A percentile compares a stretch with the other conserved stretches of the same genome.
Conservation (phyloP, 2,888 invertebrate species). For the Dendrolimus pini region DNA sequence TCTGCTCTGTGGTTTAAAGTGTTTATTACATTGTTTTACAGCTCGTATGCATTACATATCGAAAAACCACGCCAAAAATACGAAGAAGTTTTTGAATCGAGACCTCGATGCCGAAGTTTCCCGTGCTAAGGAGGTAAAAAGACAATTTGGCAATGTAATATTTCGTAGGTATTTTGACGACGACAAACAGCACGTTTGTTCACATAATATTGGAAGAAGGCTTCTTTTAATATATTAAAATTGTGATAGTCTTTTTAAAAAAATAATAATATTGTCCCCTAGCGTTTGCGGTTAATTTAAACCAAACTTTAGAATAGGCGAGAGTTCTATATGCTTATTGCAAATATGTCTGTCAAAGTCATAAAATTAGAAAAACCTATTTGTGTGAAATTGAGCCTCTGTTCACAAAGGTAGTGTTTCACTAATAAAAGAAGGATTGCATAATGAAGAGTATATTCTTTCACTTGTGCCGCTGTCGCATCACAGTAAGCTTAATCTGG, state of each 20-base stretch:
- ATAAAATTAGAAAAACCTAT: no score
- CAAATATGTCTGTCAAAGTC: no score
- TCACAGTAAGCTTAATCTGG: constrained; percentile 11
- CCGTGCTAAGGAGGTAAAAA: constrained; percentile 43
- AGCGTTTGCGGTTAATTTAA: no score
- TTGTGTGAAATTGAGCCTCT: no score
- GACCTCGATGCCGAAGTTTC: constrained; percentile 16
- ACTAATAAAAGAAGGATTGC: no score
- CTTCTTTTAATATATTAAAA: background rate
- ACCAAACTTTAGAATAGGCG: no score
- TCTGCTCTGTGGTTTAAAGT: no score
- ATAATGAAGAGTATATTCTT: background rate
- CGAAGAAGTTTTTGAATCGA: constrained; percentile 47
- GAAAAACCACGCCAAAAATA: constrained; percentile 53
- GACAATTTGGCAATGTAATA: constrained; percentile 52
- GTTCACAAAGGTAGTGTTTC: no score
- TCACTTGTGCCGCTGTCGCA: constrained; percentile 38
- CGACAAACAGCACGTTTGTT: constrained; percentile 20
- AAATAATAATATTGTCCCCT: no score
- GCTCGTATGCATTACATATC: constrained; percentile 59
- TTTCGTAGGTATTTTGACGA: constrained; percentile 51
- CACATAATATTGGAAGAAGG: constrained; percentile 32
- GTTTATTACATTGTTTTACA: constrained; percentile 31
- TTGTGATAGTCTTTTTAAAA: background rate
- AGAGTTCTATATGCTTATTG: no score